These are phyloP conservation scores for Garrulus glandarius DNA, from an alignment of 2,797 vertebrate genomes.

Conservation along the genomic window DNA sequence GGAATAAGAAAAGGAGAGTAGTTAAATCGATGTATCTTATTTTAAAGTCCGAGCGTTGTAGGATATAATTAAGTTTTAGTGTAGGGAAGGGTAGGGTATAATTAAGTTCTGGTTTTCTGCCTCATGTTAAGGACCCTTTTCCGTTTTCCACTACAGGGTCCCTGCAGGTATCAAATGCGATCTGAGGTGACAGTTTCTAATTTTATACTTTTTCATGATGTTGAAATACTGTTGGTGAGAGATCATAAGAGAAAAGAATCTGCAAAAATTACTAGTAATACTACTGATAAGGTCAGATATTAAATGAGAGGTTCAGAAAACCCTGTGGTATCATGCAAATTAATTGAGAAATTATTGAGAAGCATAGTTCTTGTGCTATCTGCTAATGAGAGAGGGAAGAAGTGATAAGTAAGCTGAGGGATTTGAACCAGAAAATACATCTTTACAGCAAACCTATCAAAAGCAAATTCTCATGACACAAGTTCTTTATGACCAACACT, in stretches of 20 bases:
- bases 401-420: not conserved
- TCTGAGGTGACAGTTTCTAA: not conserved
- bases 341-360: not conserved
- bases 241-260: not conserved
- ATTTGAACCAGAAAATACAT: not conserved
- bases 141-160: not conserved
- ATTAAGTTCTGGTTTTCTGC: not conserved
- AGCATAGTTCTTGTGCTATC: not conserved
- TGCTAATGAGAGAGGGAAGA: not conserved
- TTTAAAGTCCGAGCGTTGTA: fast-evolving
- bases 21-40: not conserved
- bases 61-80: not conserved
- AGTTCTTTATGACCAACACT: not conserved
- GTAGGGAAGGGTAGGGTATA: not conserved
- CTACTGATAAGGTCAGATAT: not conserved
- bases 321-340: not conserved
- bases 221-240: not conserved
- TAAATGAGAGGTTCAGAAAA: not conserved
- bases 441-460: not conserved
- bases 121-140: not conserved
- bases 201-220: not conserved
- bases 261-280: not conserved
- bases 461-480: not conserved
- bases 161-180: not conserved
- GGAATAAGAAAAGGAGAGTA: not conserved